phyloP scores from a whole-genome alignment of 1,140 invertebrate genomes.

The Saccostrea glomerata region DNA sequence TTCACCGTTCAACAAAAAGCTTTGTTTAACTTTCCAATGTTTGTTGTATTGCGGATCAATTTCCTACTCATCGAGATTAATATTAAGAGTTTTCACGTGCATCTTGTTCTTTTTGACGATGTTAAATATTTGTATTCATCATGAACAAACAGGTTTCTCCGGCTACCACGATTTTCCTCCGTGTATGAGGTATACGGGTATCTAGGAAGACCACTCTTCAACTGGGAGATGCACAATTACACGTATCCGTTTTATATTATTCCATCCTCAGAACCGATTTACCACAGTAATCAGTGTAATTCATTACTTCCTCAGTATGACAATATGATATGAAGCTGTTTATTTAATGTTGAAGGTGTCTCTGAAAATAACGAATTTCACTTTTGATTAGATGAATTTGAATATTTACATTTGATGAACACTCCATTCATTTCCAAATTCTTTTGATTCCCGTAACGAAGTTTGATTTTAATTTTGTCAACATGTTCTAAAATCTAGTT shows the following conservation, averaged over 20 bases:
- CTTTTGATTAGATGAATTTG: too few species aligned
- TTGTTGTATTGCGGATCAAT: neutral
- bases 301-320: neutral
- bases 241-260: neutral
- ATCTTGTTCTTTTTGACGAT: conserved; percentile 20
- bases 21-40: neutral
- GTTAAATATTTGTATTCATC: conserved; percentile 25
- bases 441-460: too few species aligned
- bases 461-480: too few species aligned
- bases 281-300: neutral
- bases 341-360: neutral
- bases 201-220: neutral
- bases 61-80: neutral
- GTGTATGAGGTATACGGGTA: conserved; percentile 8
- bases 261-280: neutral
- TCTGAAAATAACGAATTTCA: neutral
- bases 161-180: neutral
- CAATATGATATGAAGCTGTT: neutral
- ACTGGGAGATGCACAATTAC: neutral
- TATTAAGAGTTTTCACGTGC: neutral
- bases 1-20: too few species aligned
- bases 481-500: too few species aligned
- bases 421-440: too few species aligned
- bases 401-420: too few species aligned
- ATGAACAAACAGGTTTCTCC: neutral